These are phyloP conservation scores for Drosophila fungiperda DNA, from an alignment of 2,888 invertebrate species.

Conservation along the genomic window DNA sequence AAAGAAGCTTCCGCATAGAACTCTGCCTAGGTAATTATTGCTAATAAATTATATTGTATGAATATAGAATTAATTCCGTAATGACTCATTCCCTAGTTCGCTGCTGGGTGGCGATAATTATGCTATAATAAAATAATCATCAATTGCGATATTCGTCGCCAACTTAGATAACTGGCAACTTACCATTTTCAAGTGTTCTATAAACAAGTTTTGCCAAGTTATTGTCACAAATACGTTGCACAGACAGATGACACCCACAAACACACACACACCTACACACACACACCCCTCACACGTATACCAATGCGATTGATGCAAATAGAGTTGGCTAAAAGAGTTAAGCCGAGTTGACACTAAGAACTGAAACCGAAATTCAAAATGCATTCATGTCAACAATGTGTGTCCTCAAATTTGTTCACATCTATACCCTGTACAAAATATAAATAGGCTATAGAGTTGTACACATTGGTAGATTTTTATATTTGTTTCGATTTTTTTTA, in stretches of 20 bases:
- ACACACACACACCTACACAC: slow-evolving; percentile 3
- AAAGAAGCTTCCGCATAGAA: not conserved
- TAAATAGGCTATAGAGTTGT: not conserved
- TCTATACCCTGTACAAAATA: not conserved
- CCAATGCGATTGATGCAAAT: slow-evolving; percentile 13
- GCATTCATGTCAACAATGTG: slow-evolving; percentile 16
- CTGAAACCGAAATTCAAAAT: slow-evolving; percentile 33
- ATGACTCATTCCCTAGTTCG: not conserved
- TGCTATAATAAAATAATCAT: not conserved
- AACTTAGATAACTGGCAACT: not conserved
- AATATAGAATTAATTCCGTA: not conserved
- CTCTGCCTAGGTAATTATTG: not conserved
- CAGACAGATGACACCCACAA: slow-evolving; percentile 47
- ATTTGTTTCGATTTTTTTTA: not conserved
- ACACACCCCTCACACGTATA: slow-evolving; percentile 16
- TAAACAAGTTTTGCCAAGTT: slow-evolving; percentile 3
- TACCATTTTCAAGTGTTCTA: not conserved
- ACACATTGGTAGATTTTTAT: rapidly evolving
- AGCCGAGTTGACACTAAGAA: slow-evolving; percentile 52
- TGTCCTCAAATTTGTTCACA: not conserved
- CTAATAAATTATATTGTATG: not conserved
- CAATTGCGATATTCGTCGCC: not conserved
- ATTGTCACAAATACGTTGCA: slow-evolving; percentile 43
- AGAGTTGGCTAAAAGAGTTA: slow-evolving; percentile 38
- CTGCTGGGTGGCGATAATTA: not conserved